Evolutionary conservation across 2,797 vertebrate species (phyloP), one percentile per base, ranked within the genome.

Genomic region (Dallia pectoralis): DNA sequence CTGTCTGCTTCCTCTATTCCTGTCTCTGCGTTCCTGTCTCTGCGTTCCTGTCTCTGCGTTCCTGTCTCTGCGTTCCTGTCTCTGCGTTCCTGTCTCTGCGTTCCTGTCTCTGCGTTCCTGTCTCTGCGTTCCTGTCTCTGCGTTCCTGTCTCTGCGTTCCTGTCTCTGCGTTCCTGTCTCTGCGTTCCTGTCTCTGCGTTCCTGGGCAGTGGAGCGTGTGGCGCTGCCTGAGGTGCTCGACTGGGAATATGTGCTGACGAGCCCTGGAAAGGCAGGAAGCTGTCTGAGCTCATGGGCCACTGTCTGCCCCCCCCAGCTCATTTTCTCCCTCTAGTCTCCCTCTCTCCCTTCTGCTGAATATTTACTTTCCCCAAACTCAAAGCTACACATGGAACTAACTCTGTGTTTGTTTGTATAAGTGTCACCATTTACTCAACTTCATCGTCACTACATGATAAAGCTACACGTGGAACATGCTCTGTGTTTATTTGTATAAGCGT

Each of bases 201-300:
- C 81, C 76, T 64, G 76, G 40, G 71, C 79, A 62, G 64, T 72
- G 84, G 80, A 81, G 82, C 83, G 56, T 87, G 77, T 59, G 51
- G 71, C 1, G 29, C 70, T 63, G 56, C 61, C 77, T 75, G 84
- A 71, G 68, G 67, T 19, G 77, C 84, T 77, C 84, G 74, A 79
- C 73, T 80, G 79, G 74, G 75, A 87, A 84, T 81, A 81, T 88
- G 82, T 80, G 77, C 81, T 75, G 84, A 86, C 71, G 70, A 83
- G 83, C 53, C 6, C 67, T 73, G 75, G 80, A 51, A 67, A 74
- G 78, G 74, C 82, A 77, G 85, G 82, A 88, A 89, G 71, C 86
- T 22, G 70, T 77, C 77, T 73, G 77, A 82, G 81, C 79, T 81
- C 80, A 84, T 49, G 44, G 70, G 63, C 84, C 78, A 29, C 66